A percentile compares a stretch with the other conserved stretches of the same genome.
phyloP scores from a whole-genome alignment of 2,888 invertebrate species.

The Phalera bucephala region DNA sequence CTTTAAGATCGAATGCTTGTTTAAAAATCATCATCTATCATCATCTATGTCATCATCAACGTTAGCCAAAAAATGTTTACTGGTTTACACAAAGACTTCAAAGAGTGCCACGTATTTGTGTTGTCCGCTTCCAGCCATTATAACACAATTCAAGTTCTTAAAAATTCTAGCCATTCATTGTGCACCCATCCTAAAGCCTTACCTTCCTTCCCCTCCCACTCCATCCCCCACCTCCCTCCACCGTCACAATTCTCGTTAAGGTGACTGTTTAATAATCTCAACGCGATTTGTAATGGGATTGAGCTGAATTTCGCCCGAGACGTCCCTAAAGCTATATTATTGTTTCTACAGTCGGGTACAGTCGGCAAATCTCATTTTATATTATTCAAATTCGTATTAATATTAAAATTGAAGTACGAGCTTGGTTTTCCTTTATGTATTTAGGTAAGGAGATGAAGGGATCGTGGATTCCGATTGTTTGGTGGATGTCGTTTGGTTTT shows the following conservation, averaged over 20 bases:
- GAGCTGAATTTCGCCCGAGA: slow-evolving; percentile 53
- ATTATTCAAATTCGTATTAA: slow-evolving; percentile 32
- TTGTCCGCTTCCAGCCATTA: no score
- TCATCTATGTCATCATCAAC: no score
- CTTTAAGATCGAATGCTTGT: no score
- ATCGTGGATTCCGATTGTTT: no score
- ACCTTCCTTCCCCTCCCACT: slow-evolving; percentile 5
- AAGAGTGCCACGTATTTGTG: no score
- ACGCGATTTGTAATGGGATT: slow-evolving; percentile 70
- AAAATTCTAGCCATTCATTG: no score
- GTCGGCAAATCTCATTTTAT: slow-evolving; percentile 34
- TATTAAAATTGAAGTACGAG: slow-evolving; percentile 26
- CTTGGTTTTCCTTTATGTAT: slow-evolving; percentile 6
- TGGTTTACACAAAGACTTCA: no score
- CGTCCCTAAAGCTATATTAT: slow-evolving; percentile 42
- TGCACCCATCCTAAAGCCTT: slow-evolving; percentile 26
- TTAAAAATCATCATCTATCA: no score
- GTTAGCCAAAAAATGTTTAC: no score
- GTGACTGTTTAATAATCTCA: slow-evolving; percentile 74
- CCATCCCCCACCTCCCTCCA: slow-evolving; percentile 10
- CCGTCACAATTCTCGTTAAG: slow-evolving; percentile 59
- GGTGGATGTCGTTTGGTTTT: no score
- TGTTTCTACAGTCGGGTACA: slow-evolving; percentile 48
- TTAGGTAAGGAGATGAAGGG: no score
- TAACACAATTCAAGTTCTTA: no score